These are phyloP conservation scores for Picathartes gymnocephalus DNA, from an alignment of 2,113 vertebrate species.

Conservation along the genomic window DNA sequence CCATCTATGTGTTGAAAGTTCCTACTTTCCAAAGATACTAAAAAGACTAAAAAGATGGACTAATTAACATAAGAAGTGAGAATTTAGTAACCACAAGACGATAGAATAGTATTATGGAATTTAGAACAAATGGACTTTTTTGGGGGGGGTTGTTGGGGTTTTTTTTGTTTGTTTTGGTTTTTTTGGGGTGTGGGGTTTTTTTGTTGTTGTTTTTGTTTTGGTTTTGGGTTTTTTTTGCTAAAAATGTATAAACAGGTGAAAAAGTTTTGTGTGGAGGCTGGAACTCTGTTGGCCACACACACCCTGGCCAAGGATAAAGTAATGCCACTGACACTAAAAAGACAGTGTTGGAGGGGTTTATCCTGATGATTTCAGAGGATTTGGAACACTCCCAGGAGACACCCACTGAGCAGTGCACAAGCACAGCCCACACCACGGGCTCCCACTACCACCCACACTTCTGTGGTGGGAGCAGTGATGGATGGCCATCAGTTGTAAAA, in stretches of 20 bases:
- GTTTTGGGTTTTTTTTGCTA: too few species aligned
- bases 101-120: background rate
- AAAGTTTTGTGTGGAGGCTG: background rate
- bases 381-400: background rate
- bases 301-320: background rate
- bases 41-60: background rate
- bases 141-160: background rate
- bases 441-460: background rate
- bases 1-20: background rate
- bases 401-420: background rate
- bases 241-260: background rate
- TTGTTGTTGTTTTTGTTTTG: too few species aligned
- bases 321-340: background rate
- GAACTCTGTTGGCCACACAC: background rate
- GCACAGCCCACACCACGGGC: fast-evolving
- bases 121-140: background rate
- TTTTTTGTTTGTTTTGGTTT: background rate
- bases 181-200: too few species aligned
- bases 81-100: background rate
- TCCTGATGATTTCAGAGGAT: background rate
- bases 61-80: background rate
- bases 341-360: background rate
- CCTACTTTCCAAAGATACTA: background rate
- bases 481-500: background rate
- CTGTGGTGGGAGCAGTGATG: fast-evolving